Percentiles rank a stretch among this genome's conserved stretches.
phyloP scores from a whole-genome alignment of 2,888 invertebrate genomes.

The Zaprionus obscuricornis region DNA sequence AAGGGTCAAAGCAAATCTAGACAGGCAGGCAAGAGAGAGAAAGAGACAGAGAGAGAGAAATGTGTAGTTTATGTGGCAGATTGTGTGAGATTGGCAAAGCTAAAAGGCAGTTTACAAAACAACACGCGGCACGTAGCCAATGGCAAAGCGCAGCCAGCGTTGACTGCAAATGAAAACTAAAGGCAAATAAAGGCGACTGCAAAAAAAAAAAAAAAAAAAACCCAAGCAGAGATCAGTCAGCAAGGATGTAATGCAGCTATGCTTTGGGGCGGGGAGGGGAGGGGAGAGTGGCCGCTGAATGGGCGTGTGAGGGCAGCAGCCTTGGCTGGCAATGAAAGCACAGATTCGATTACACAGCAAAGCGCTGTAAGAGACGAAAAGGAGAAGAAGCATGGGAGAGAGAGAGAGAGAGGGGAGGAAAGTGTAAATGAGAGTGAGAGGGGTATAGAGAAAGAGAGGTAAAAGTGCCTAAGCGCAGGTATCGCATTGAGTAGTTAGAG shows the following conservation, averaged over 20 bases:
- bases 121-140: conserved; percentile 64
- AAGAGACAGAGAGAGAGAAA: not conserved
- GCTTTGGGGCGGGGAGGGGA: not conserved
- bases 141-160: conserved; percentile 56
- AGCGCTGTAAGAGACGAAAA: not conserved
- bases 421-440: too few species aligned
- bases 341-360: conserved; percentile 46
- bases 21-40: not conserved
- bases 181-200: conserved; percentile 50
- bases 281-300: not conserved
- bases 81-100: conserved; percentile 28
- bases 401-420: not conserved
- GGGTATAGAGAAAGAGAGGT: too few species aligned
- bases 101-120: conserved; percentile 67
- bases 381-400: too few species aligned
- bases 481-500: too few species aligned
- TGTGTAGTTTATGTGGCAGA: not conserved
- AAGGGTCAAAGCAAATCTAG: conserved; percentile 24
- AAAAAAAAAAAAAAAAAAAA: conserved; percentile 19
- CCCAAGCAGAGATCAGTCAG: conserved; percentile 17
- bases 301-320: not conserved
- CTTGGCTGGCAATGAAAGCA: conserved; percentile 14
- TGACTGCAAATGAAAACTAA: conserved; percentile 62
- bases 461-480: conserved; percentile 20
- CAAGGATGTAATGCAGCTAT: too few species aligned